Evolutionary conservation across 1,140 invertebrate species (phyloP), one percentile per base, ranked within the genome.

Genomic region (Nymphalis io): DNA sequence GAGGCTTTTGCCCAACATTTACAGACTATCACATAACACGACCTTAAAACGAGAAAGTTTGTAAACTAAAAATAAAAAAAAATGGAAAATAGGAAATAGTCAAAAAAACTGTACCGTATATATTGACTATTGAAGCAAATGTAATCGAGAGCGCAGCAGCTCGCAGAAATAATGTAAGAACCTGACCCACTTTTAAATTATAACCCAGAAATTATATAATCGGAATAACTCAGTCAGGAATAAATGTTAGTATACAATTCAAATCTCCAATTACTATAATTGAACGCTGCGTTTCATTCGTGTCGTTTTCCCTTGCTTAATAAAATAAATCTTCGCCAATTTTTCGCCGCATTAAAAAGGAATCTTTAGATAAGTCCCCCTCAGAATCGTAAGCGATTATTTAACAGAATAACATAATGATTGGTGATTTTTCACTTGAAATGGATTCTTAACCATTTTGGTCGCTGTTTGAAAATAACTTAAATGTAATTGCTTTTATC

Each of bases 241-340:
- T 40, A 39, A 59, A 23, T 23, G 53, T 23, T 61, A 68, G 66
- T 68, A 55, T 51, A 61, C 66, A 74, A 74, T 74, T 69, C 59
- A 69, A 74, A 74, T 71, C 60, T 27, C 64, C 68, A 74, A 76
- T 76, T 76, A 76, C 72, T 61, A 74, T 71, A 74, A 76, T 76
- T 73, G 74, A 74, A 61, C 51, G 68, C 70, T 67, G 69, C 72
- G 64, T 70, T 73, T 65, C 51, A 20, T 55, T 66, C 66, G 51
- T 38, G 58, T 57, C 60, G 21, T 68, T 71, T 64, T 53, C 68
- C 68, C 66, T 71, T 66, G 68, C 64, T 72, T 74, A 72, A 77
- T 77, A 77, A 76, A 69, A 76, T 76, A 74, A 69, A 76, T 76
- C 72, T 69, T 55, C 59, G 67, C 72, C 70, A 72, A 75, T 75